Evolutionary conservation across 2,113 vertebrate species (phyloP).

Genomic region (Gnathonemus echidnorhynchus): DNA sequence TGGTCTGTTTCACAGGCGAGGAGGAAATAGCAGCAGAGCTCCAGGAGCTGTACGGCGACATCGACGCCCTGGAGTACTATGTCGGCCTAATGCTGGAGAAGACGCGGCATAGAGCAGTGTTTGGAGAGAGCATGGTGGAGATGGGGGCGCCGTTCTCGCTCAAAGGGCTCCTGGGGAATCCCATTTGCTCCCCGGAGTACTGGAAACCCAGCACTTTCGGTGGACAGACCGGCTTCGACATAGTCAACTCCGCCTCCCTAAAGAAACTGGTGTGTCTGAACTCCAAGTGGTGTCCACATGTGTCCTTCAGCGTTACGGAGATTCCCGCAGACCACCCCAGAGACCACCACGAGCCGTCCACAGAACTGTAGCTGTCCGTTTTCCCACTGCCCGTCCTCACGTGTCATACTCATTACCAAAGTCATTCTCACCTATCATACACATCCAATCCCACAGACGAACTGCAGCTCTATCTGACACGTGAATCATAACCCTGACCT

Average conservation of each 20-base stretch:
- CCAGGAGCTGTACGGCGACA: constrained; percentile 81
- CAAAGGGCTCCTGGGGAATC: constrained; percentile 88
- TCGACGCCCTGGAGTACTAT: constrained; percentile 85
- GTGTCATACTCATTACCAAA: background rate
- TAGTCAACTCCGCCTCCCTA: constrained; percentile 74
- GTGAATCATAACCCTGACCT: background rate
- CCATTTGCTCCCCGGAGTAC: constrained; percentile 89
- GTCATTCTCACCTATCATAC: background rate
- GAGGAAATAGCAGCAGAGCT: constrained; percentile 64
- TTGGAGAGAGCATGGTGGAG: constrained; percentile 94
- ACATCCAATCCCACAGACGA: background rate
- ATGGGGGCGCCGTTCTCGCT: constrained; percentile 92
- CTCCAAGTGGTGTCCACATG: constrained; percentile 76
- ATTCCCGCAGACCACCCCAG: background rate
- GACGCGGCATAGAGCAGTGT: constrained; percentile 60
- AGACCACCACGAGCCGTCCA: background rate
- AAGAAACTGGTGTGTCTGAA: constrained; percentile 85
- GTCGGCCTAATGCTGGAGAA: constrained; percentile 77
- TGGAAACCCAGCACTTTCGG: constrained; percentile 96
- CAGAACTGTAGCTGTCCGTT: background rate
- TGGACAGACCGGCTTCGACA: constrained; percentile 72
- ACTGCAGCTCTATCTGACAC: background rate
- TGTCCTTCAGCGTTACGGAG: constrained; percentile 69
- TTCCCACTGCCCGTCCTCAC: too few species aligned
- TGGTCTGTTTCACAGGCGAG: constrained; percentile 59